Evolutionary conservation across 2,113 vertebrate genomes (phyloP), one percentile per base, ranked within the genome.

Genomic region (Phrynosoma platyrhinos): DNA sequence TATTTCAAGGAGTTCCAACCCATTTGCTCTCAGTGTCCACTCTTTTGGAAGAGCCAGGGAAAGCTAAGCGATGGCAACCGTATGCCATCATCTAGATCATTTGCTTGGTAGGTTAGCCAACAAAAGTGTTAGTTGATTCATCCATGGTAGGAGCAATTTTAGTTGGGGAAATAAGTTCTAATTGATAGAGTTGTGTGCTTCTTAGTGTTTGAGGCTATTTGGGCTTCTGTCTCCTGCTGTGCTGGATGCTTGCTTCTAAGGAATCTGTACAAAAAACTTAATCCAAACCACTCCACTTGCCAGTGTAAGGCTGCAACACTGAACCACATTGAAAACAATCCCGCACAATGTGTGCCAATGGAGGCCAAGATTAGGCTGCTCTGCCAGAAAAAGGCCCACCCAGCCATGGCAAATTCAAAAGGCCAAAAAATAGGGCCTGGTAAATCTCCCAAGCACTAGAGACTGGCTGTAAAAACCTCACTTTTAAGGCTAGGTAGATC

Each of bases 1-100:
- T 16, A 9, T 84, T 92, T 90, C 64, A 81, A 86, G 87, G 72
- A 72, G 82, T 8, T 78, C 20, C 91, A 53, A 5, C 87, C 88
- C 72, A 18, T 62, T 32, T 84, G 77, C 64, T 64, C 7, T 88
- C 58, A 21, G 4, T 27, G 53, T 64, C 0, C 68, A 62, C 71
- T 83, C 87, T 87, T 81, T 27, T 91, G 79, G 80, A 92, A 78
- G 30, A 68, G 58, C 13, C 52, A n/a, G 66, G 20, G 58, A 88
- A 83, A 76, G 79, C 10, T 64, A 0, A n/a, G 64, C 87, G 21
- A 9, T 42, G 62, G 0, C 75, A 0, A 84, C 87, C 74, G 88
- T 66, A 78, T 79, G 89, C 30, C n/a, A 79, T 2, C 36, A n/a
- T 32, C 21, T 78, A 20, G 25, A 2, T 1, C 6, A 0, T 81